Percentiles rank a stretch among this genome's conserved stretches.
Evolutionary conservation across 2,797 vertebrate genomes (phyloP).

Genomic region (Pteronotus mesoamericanus): DNA sequence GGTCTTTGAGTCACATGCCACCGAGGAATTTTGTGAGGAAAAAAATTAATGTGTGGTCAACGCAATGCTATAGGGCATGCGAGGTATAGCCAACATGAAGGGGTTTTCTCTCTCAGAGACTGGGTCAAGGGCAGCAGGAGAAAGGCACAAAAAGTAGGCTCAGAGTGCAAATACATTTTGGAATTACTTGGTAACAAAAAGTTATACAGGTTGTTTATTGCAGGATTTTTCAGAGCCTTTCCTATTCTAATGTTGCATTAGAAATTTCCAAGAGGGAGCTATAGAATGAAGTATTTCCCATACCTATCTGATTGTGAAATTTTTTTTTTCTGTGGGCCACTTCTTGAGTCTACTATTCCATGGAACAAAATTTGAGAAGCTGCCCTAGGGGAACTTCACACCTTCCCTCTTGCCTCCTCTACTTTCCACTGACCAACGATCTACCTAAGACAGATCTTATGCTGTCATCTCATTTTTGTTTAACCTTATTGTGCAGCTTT

Average conservation of each 20-base stretch:
- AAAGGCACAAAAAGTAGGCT: not conserved
- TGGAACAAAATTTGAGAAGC: not conserved
- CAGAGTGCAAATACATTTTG: not conserved
- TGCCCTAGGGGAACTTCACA: not conserved
- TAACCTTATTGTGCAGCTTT: not conserved
- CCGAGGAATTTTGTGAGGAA: not conserved
- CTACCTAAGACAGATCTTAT: not conserved
- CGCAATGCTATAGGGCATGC: not conserved
- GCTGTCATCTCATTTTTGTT: not conserved
- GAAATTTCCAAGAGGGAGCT: not conserved
- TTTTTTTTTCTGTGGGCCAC: not conserved
- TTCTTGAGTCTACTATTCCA: not conserved
- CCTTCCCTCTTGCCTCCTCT: not conserved
- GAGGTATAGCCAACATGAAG: not conserved
- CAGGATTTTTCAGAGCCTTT: not conserved
- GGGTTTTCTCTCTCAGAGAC: not conserved
- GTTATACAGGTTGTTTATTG: not conserved
- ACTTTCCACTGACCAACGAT: not conserved
- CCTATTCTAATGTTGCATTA: conserved; percentile 12
- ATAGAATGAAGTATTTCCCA: not conserved
- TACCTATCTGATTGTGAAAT: not conserved
- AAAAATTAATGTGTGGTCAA: not conserved
- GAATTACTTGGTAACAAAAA: conserved; percentile 3
- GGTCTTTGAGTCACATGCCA: not conserved
- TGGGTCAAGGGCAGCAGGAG: not conserved